Base-by-base conservation (phyloP, 1,140 invertebrate species). In the Drosophila sechellia region DNA sequence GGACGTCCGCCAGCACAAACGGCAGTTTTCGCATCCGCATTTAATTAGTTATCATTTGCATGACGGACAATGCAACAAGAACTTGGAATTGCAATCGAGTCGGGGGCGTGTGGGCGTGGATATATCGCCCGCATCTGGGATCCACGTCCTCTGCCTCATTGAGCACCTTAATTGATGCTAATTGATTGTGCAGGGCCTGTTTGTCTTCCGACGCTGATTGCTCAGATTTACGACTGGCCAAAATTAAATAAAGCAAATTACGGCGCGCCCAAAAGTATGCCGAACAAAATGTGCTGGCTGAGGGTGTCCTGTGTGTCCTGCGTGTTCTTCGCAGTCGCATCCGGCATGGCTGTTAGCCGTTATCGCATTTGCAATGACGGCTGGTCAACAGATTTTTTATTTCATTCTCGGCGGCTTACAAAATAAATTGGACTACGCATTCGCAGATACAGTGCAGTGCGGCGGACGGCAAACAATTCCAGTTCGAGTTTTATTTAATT, bases 211-310 rank as follows among this genome's bases (percentile, higher is more conserved):
- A 39, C 61, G 73, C 52, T 83, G 75, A 81, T 81, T 83, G 75
- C 70, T 69, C 70, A 59, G 59, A 81, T 87, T 86, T 70, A 78
- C 81, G 69, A 86, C 40, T 81, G 69, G 58, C 70, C 83, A 76
- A 87, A 87, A 87, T 85, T 84, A 85, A 84, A 84, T 84, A 81
- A 79, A 58, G 57, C 65, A 84, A 78, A 84, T 81, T 81, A 71
- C 46, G 20, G 17, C 0, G 20, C 64, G 40, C 31, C 37, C 56
- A 20, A 52, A 86, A 78, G 56, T 73, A 53, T 66, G 59, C 50
- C 63, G 22, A 20, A 27, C 52, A 48, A 68, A 61, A 61, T 65
- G 40, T 45, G 39, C 64, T 46, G 63, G 42, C 54, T 53, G 39
- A 49, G 48, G 46, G 69, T 52, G 31, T 31, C 31, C 25, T 27